Evolutionary conservation across 1,140 invertebrate species (phyloP).

Genomic region (Hormaphis cornu): DNA sequence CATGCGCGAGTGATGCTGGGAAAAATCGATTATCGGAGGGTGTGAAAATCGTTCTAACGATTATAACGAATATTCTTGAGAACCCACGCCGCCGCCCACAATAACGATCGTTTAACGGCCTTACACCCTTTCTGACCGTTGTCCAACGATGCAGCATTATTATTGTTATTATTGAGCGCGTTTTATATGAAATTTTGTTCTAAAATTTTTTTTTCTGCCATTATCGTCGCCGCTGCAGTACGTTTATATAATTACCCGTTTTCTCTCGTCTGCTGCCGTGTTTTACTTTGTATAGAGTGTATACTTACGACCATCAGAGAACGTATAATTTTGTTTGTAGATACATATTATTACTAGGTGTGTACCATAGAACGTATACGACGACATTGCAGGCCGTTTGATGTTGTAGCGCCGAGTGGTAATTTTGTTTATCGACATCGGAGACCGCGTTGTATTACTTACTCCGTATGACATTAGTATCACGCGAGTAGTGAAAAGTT

Average conservation of each 20-base stretch:
- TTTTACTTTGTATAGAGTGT: constrained; percentile 14
- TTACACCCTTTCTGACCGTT: background rate
- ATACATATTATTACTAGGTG: constrained; percentile 19
- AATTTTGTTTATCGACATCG: constrained; percentile 12
- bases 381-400: background rate
- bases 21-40: background rate
- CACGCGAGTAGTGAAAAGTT: no score
- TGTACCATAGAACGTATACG: no score
- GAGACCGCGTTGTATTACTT: background rate
- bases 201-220: no score
- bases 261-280: background rate
- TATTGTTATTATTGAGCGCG: background rate
- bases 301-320: background rate
- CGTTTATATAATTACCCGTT: background rate
- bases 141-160: background rate
- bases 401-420: constrained; percentile 3
- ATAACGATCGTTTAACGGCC: constrained; percentile 4
- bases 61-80: background rate
- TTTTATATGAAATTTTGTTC: constrained; percentile 3
- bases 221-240: background rate
- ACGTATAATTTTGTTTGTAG: background rate
- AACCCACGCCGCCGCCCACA: background rate
- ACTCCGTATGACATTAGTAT: no score
- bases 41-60: constrained; percentile 22
- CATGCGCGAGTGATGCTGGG: background rate